Percentiles rank a stretch among this genome's conserved stretches.
Evolutionary conservation across 2,797 vertebrate species (phyloP).

Genomic region (Rhincodon typus): DNA sequence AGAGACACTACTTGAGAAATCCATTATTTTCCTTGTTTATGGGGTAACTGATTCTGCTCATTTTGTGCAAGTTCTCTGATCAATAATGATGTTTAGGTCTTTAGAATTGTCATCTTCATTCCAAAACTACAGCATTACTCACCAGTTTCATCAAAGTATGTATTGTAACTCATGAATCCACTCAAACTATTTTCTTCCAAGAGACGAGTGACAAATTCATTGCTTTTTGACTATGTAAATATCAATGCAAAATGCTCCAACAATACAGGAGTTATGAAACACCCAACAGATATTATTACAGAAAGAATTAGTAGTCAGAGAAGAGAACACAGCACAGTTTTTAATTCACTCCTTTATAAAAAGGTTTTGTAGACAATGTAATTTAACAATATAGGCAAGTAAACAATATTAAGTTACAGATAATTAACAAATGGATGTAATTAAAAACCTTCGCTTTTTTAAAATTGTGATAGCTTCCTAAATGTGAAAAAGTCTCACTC

Average conservation of each 20-base stretch:
- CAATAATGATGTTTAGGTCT: not conserved
- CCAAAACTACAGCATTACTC: not conserved
- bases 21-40: not conserved
- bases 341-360: slow-evolving; percentile 8
- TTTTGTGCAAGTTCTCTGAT: not conserved
- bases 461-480: not conserved
- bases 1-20: not conserved
- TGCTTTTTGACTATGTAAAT: too few species aligned
- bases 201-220: too few species aligned
- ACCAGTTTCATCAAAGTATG: too few species aligned
- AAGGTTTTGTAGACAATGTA: slow-evolving; percentile 18
- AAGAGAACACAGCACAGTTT: not conserved
- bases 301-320: not conserved
- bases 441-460: not conserved
- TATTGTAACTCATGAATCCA: too few species aligned
- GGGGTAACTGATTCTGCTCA: not conserved
- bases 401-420: slow-evolving; percentile 22
- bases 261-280: too few species aligned
- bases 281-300: not conserved
- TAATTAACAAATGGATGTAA: slow-evolving; percentile 21
- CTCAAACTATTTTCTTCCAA: too few species aligned
- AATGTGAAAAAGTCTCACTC: not conserved
- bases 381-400: slow-evolving; percentile 16
- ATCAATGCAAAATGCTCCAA: too few species aligned
- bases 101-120: not conserved